Base-by-base conservation (phyloP, 37 sponge, comb jelly and placozoan species). In the Cladorhizidae sp. region DNA sequence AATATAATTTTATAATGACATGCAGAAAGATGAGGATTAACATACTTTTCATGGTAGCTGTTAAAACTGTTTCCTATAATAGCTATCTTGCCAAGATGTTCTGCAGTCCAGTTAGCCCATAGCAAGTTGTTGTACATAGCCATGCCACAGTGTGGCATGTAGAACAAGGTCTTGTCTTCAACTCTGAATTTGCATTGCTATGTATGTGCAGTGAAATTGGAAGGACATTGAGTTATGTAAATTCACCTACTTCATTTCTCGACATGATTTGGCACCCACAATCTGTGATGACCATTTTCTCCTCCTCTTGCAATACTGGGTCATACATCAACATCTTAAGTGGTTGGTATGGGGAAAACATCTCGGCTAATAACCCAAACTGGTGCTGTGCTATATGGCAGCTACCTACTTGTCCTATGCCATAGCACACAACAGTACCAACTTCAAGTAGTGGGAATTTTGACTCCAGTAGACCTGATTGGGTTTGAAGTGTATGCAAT, bases 51-150 rank as follows among this genome's bases (percentile, higher is more conserved):
- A 20, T 32, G 25, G 63, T 93, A 93, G 76, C 73, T 70, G 70
- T 70, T 74, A 39, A 93, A 83, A 7, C 59, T 80, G 40, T 93
- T 93, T 2, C 94, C 90, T 41, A 93, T 78, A 35, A 93, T 77
- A 40, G 67, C 51, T 6, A 89, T 55, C 23, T 59, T 33, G 5
- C 57, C 11, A 38, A 92, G 87, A 37, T 72, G 22, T 17, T 72
- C 36, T 50, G 64, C 31, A 18, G 45, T 64, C 91, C 91, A 91
- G 61, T 91, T 91, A 8, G 91, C 86, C 82, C 86, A 86, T 28
- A 91, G 74, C 3, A 91, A 57, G 74, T 91, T 85, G 78, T 86
- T 91, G 80, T 91, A 91, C 86, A 91, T 86, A 49, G 91, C 77
- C 38, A 1, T 43, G 0, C 86, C 78, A 72, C 91, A 91, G 74